Conservation (phyloP, 2,888 invertebrate genomes). For the Liopterus haemorrhoidalis region DNA sequence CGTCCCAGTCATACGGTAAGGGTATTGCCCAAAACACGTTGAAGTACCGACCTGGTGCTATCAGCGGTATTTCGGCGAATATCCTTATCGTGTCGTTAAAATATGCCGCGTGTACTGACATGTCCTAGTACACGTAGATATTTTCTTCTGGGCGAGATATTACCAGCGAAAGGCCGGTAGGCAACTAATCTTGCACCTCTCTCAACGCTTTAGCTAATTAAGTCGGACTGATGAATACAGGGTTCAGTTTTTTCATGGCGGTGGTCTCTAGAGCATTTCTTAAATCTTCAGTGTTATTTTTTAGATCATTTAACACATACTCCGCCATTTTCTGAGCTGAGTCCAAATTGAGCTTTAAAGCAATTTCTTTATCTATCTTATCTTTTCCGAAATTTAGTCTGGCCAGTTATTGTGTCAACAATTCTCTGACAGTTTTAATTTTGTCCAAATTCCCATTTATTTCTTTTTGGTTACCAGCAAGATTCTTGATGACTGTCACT, state of each 20-base stretch:
- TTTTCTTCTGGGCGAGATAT: not conserved
- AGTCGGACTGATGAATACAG: conserved; percentile 13
- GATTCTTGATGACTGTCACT: conserved; percentile 11
- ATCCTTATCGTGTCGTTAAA: conserved; percentile 1
- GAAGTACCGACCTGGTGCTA: conserved; percentile 4
- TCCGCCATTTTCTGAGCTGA: conserved; percentile 4
- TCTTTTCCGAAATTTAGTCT: no score
- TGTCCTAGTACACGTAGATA: conserved; percentile 3
- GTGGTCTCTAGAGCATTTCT: conserved; percentile 13
- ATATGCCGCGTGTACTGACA: conserved; percentile 4
- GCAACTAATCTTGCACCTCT: no score
- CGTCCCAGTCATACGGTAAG: not conserved
- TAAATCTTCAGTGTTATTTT: conserved; percentile 11
- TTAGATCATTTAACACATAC: conserved; percentile 12
- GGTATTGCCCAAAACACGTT: not conserved
- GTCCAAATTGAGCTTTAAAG: not conserved
- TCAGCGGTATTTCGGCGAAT: conserved; percentile 7
- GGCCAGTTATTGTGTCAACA: no score
- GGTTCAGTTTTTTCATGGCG: conserved; percentile 12
- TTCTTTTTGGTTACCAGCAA: not conserved
- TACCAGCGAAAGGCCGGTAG: not conserved
- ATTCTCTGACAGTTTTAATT: no score
- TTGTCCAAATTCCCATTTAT: conserved; percentile 6
- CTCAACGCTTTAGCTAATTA: no score
- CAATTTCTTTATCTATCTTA: not conserved